Conservation (phyloP, 2,888 invertebrate species). For the Orchestes rusci region DNA sequence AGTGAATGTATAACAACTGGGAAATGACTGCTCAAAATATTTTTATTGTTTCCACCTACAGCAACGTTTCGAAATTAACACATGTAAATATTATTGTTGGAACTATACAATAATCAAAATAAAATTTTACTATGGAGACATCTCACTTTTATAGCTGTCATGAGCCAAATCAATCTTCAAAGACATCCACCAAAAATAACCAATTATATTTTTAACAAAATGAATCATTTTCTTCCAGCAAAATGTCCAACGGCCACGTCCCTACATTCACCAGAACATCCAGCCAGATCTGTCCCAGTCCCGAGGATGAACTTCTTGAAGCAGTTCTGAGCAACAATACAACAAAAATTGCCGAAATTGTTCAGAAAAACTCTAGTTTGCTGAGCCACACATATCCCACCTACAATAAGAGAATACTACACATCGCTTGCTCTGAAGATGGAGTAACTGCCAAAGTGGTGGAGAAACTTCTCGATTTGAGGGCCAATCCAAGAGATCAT, state of each 20-base stretch:
- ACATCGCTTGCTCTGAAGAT: slow-evolving; percentile 49
- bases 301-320: slow-evolving; percentile 43
- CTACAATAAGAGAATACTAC: slow-evolving; percentile 47
- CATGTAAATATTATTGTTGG: no score
- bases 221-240: slow-evolving; percentile 1
- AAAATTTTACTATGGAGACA: no score
- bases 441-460: slow-evolving; percentile 51
- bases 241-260: slow-evolving; percentile 4
- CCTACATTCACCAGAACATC: slow-evolving; percentile 15
- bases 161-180: no score
- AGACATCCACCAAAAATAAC: no score
- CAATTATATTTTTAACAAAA: no score
- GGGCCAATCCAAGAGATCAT: slow-evolving; percentile 54
- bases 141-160: no score
- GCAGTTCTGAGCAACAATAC: slow-evolving; percentile 50
- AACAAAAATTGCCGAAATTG: slow-evolving; percentile 48
- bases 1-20: no score
- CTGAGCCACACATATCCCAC: slow-evolving; percentile 51
- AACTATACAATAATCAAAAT: no score
- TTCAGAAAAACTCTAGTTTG: slow-evolving; percentile 47
- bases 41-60: no score
- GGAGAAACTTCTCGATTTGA: slow-evolving; percentile 50
- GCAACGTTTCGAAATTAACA: no score
- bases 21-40: no score
- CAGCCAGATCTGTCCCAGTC: slow-evolving; percentile 32